Conservation (phyloP, 2,888 invertebrate genomes). For the Entomobrya multifasciata region DNA sequence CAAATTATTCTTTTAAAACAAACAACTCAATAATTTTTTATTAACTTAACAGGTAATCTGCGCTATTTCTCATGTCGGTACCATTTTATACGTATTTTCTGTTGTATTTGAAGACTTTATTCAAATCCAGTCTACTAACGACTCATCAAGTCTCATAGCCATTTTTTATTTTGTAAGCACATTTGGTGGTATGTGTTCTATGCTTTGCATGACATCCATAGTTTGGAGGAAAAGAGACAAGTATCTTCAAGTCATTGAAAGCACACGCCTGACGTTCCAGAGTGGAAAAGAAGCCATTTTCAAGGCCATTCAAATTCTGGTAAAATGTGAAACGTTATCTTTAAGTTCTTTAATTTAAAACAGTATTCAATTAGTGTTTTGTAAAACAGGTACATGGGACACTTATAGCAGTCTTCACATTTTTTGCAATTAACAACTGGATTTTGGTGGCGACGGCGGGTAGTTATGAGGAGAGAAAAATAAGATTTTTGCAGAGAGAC, state of each 20-base stretch:
- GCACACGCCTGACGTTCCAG: not conserved
- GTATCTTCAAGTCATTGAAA: not conserved
- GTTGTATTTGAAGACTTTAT: not conserved
- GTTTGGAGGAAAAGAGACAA: not conserved
- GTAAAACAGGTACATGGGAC: not conserved
- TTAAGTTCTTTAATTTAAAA: not conserved
- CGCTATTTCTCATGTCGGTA: not conserved
- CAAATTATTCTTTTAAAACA: not conserved
- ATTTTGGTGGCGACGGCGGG: too few species aligned
- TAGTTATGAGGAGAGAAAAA: too few species aligned
- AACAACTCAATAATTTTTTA: not conserved
- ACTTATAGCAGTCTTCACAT: too few species aligned
- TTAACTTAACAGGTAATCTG: not conserved
- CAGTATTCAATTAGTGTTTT: not conserved
- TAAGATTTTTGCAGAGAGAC: too few species aligned
- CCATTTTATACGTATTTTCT: not conserved
- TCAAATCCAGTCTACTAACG: not conserved
- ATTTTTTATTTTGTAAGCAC: slow-evolving; percentile 10
- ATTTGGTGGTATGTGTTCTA: not conserved
- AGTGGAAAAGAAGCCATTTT: not conserved
- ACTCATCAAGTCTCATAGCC: not conserved
- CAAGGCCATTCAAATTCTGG: not conserved
- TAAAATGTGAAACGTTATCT: not conserved
- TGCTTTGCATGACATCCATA: too few species aligned
- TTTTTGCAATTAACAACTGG: too few species aligned